These are phyloP conservation scores for Hirudinaria manillensis DNA, from an alignment of 2,888 invertebrate species.

Conservation along the genomic window DNA sequence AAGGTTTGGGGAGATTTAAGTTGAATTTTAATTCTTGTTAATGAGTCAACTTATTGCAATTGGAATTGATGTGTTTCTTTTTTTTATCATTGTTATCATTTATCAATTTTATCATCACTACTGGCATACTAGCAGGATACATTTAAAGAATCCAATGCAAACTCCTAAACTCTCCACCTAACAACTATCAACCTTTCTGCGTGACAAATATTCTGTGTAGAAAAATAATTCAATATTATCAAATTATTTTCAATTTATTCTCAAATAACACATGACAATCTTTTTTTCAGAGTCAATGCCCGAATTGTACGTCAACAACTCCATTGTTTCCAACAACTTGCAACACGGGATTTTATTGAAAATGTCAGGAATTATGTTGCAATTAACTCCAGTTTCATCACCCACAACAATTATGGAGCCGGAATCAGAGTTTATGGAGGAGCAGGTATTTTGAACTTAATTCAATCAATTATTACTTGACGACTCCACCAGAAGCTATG, in stretches of 20 bases:
- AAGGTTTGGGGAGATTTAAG: conserved; percentile 44
- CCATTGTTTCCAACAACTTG: conserved; percentile 77
- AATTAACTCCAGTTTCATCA: conserved; percentile 73
- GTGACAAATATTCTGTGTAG: too few relatives aligned
- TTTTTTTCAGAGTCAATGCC: conserved; percentile 37
- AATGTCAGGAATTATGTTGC: conserved; percentile 82
- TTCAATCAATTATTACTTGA: background rate
- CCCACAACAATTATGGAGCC: conserved; percentile 76
- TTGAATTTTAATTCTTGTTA: background rate
- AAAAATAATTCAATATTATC: background rate
- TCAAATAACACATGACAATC: background rate
- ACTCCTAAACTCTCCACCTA: too few relatives aligned
- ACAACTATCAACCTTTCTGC: too few relatives aligned
- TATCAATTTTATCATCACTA: too few relatives aligned
- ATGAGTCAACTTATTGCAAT: too few relatives aligned
- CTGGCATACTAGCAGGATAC: too few relatives aligned
- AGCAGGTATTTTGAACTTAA: conserved; percentile 54
- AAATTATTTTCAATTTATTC: background rate
- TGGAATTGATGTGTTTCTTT: too few relatives aligned
- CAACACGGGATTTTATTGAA: conserved; percentile 89
- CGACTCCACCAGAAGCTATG: too few relatives aligned
- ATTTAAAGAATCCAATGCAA: too few relatives aligned
- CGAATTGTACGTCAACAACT: conserved; percentile 66
- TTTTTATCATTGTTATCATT: too few relatives aligned
- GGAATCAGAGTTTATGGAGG: conserved; percentile 83